These are phyloP conservation scores for Carollia perspicillata DNA, from an alignment of 2,113 vertebrate genomes.

Conservation along the genomic window DNA sequence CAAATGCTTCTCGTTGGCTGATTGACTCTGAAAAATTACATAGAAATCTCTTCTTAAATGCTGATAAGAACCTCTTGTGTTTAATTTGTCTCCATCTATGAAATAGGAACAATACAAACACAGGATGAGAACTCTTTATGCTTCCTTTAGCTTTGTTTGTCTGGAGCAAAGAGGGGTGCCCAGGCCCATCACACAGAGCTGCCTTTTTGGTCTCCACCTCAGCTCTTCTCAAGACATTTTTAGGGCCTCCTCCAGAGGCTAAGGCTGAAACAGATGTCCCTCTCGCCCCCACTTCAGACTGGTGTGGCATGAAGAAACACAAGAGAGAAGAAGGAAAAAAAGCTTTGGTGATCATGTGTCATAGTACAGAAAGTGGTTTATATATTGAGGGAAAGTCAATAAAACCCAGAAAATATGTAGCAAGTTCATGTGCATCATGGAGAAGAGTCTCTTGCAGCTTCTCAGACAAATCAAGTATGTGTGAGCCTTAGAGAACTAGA, in stretches of 20 bases:
- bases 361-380: slow-evolving; percentile 44
- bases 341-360: slow-evolving; percentile 60
- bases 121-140: not conserved
- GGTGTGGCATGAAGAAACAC: slow-evolving; percentile 59
- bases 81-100: slow-evolving; percentile 37
- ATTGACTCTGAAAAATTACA: slow-evolving; percentile 7
- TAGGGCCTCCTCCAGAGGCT: slow-evolving; percentile 76
- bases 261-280: slow-evolving; percentile 74
- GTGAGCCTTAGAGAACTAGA: not conserved
- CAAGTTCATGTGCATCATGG: not conserved
- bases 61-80: slow-evolving; percentile 7
- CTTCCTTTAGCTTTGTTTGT: slow-evolving; percentile 54
- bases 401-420: slow-evolving; percentile 11
- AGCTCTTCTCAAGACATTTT: slow-evolving; percentile 67
- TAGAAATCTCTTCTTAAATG: not conserved
- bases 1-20: not conserved
- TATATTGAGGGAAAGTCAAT: slow-evolving; percentile 34
- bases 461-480: not conserved
- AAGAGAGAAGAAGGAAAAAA: slow-evolving; percentile 31
- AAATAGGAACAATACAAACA: slow-evolving; percentile 43
- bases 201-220: slow-evolving; percentile 72
- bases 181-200: slow-evolving; percentile 63
- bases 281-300: slow-evolving; percentile 68
- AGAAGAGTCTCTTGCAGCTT: not conserved
- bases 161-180: slow-evolving; percentile 60